A percentile compares a stretch with the other conserved stretches of the same genome.
phyloP scores from a whole-genome alignment of 2,113 vertebrate genomes.

The Nanorana parkeri region DNA sequence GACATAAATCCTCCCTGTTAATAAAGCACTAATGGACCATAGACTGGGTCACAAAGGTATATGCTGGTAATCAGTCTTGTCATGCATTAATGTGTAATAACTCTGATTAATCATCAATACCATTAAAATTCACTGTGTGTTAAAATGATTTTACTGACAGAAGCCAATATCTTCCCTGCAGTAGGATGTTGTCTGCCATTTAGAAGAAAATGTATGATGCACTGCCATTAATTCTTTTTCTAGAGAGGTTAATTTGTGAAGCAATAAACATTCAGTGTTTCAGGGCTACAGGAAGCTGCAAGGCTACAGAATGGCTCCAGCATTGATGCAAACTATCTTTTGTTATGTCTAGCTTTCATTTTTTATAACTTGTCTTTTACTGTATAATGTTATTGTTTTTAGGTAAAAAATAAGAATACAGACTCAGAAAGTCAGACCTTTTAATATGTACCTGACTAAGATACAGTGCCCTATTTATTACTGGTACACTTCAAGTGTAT shows the following conservation, averaged over 20 bases:
- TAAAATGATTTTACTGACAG: slow-evolving; percentile 59
- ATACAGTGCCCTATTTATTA: too few relatives aligned
- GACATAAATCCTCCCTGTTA: slow-evolving; percentile 48
- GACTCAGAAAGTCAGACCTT: too few relatives aligned
- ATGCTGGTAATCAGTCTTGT: slow-evolving; percentile 52
- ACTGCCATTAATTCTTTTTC: slow-evolving; percentile 49
- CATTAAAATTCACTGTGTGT: slow-evolving; percentile 57
- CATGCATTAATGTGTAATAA: slow-evolving; percentile 51
- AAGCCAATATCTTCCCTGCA: slow-evolving; percentile 49
- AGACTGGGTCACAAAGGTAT: slow-evolving; percentile 42
- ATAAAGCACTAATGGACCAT: slow-evolving; percentile 59
- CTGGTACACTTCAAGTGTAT: too few relatives aligned
- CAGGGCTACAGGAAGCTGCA: slow-evolving; percentile 13
- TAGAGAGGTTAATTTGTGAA: slow-evolving; percentile 40
- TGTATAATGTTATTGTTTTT: too few relatives aligned
- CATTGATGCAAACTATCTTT: background rate
- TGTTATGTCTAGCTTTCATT: background rate
- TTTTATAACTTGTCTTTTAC: background rate
- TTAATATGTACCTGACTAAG: too few relatives aligned
- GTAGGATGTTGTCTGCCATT: slow-evolving; percentile 43
- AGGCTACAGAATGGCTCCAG: background rate
- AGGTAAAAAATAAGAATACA: too few relatives aligned
- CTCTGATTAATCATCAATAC: slow-evolving; percentile 27
- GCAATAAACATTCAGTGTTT: slow-evolving; percentile 45
- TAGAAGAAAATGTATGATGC: slow-evolving; percentile 51